Conservation (phyloP, 2,888 invertebrate genomes). For the Agonopterix alstromeriana region DNA sequence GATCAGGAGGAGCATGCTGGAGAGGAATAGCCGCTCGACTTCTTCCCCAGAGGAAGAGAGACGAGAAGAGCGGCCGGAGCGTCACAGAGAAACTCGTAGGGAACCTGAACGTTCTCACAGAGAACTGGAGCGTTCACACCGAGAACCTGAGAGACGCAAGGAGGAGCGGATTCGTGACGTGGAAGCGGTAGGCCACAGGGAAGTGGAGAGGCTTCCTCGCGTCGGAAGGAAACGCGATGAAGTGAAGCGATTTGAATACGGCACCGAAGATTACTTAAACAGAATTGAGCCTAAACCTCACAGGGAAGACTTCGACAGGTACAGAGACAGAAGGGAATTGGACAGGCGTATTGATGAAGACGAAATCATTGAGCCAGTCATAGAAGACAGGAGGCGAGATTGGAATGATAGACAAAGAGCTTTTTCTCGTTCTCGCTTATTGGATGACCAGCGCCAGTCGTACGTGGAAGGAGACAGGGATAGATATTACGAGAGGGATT, state of each 20-base stretch:
- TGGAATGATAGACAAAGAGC: conserved; percentile 65
- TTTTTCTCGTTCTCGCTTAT: conserved; percentile 63
- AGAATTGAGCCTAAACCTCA: conserved; percentile 56
- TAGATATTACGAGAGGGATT: conserved; percentile 62
- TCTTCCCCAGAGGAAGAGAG: conserved; percentile 73
- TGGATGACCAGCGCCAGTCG: conserved; percentile 65
- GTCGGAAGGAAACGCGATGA: conserved; percentile 65
- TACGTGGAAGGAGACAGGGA: conserved; percentile 61
- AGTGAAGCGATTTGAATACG: conserved; percentile 60
- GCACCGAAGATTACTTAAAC: conserved; percentile 61
- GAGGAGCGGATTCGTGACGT: conserved; percentile 54
- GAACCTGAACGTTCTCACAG: conserved; percentile 50
- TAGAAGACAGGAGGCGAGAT: conserved; percentile 58
- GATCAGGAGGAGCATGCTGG: conserved; percentile 67
- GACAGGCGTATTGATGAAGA: conserved; percentile 67
- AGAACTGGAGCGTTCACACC: conserved; percentile 40
- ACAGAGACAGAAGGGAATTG: conserved; percentile 57
- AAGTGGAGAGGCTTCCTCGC: conserved; percentile 63
- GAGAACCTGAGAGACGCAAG: conserved; percentile 52
- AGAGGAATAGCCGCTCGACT: conserved; percentile 72
- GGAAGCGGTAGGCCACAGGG: conserved; percentile 44
- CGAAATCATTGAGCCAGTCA: conserved; percentile 63
- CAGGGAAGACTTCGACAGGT: conserved; percentile 58
- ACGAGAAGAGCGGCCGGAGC: conserved; percentile 66
- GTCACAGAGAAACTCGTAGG: conserved; percentile 62